Evolutionary conservation across 2,797 vertebrate genomes (phyloP).

Genomic region (Aratinga solstitialis): DNA sequence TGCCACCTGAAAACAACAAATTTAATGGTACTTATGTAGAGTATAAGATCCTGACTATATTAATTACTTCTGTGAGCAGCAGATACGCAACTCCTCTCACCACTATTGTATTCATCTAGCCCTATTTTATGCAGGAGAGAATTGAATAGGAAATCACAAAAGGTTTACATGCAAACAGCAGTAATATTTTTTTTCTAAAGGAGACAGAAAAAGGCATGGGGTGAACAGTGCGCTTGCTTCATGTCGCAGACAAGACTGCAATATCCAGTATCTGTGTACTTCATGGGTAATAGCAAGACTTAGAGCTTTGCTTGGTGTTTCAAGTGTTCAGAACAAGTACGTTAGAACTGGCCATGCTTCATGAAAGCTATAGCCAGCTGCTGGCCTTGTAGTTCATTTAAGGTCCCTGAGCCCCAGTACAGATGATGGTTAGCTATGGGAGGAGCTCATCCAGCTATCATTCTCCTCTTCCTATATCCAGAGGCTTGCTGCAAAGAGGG

Average conservation of each 20-base stretch:
- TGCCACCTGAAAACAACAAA: neutral
- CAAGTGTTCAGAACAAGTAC: neutral
- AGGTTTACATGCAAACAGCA: neutral
- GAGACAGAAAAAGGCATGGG: fast-evolving
- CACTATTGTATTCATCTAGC: neutral
- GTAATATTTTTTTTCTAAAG: neutral
- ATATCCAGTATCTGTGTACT: neutral
- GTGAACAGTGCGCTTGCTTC: fast-evolving
- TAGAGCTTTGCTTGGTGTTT: neutral
- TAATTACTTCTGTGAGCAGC: neutral
- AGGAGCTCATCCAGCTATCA: neutral
- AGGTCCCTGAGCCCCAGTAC: neutral
- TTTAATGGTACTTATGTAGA: neutral
- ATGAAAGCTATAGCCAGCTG: neutral
- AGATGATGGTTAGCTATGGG: neutral
- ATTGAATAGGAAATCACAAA: neutral
- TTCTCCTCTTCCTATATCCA: neutral
- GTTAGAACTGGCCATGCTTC: neutral
- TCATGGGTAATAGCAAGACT: fast-evolving
- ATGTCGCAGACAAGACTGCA: neutral
- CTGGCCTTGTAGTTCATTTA: neutral
- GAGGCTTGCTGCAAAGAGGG: neutral
- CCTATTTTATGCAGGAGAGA: neutral
- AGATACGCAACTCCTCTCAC: neutral
- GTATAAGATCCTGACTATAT: neutral